Evolutionary conservation across 2,113 vertebrate genomes (phyloP).

Genomic region (Copsychus sechellarum): DNA sequence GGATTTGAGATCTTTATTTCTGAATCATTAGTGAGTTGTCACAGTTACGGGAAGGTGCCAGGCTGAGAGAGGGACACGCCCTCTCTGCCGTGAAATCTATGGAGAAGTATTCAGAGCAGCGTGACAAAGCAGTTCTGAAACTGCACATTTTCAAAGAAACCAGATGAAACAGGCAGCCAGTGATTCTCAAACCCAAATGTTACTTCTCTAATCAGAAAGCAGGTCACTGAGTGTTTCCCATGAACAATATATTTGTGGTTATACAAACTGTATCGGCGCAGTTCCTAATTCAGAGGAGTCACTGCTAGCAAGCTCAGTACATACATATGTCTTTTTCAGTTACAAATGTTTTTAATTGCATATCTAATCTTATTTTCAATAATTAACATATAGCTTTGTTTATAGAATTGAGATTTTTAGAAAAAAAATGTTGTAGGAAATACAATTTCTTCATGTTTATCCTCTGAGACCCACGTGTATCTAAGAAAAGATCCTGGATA

Average conservation of each 20-base stretch:
- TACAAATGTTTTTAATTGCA: background rate
- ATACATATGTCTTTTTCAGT: background rate
- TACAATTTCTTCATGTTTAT: background rate
- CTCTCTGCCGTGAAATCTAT: background rate
- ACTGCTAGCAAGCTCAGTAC: background rate
- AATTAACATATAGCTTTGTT: background rate
- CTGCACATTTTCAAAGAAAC: background rate
- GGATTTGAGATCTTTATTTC: background rate
- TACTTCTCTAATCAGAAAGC: background rate
- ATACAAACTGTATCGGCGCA: background rate
- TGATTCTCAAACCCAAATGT: background rate
- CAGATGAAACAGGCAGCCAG: background rate
- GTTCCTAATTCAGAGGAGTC: background rate
- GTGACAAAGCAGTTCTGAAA: conserved; percentile 21
- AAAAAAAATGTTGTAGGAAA: background rate
- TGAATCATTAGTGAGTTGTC: background rate
- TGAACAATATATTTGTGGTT: background rate
- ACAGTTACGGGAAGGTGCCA: background rate
- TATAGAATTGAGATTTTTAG: background rate
- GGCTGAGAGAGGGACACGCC: background rate
- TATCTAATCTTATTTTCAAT: background rate
- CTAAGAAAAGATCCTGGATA: background rate
- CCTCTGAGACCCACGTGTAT: background rate
- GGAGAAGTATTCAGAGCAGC: background rate
- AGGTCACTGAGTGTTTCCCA: background rate